Base-by-base conservation (phyloP, 1,140 invertebrate species). In the Lamellibrachia luymesi region DNA sequence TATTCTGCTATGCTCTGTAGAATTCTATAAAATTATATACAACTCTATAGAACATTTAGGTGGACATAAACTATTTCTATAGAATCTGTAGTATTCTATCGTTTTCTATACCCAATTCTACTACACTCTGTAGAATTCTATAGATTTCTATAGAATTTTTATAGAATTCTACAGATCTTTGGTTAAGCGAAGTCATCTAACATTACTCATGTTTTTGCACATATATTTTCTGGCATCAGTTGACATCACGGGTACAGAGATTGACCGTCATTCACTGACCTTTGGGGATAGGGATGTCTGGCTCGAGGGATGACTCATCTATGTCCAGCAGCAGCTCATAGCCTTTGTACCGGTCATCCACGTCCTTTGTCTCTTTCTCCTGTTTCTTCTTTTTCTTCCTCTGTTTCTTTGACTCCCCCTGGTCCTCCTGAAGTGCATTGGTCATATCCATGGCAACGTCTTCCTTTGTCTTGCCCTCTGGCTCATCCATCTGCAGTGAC, bases 301-400 rank as follows among this genome's bases (percentile, higher is more conserved):
- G 92, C n/a, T 94, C 93, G 93, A 94, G 94, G 4, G 94, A 94
- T 5, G 92, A 90, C 51, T 95, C 95, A 50, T 95, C 95, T 49
- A 92, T 92, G 92, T 95, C 95, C 10, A 96, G 94, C 50, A 96
- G 93, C 8, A 95, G 93, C 92, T 96, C 95, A 93, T 95, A 96
- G 4, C 95, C 95, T 93, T 95, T 91, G 50, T 91, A 91, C 4
- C 13, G 1, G 64, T 91, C 50, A 91, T 10, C 7, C 4, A 91
- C 50, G 2, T 91, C 90, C 27, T 91, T 51, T n/a, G 4, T 13
- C 90, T 91, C 50, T 25, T 10, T 38, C 38, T 38, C 38, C 50
- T n/a, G 5, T 51, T 4, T n/a, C 90, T 91, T 91, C 38, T 13
- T 91, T n/a, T 27, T 91, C 90, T 91, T 91, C 90, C 13, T 27